Conservation (phyloP, 2,888 invertebrate species). For the Eilema caniola region DNA sequence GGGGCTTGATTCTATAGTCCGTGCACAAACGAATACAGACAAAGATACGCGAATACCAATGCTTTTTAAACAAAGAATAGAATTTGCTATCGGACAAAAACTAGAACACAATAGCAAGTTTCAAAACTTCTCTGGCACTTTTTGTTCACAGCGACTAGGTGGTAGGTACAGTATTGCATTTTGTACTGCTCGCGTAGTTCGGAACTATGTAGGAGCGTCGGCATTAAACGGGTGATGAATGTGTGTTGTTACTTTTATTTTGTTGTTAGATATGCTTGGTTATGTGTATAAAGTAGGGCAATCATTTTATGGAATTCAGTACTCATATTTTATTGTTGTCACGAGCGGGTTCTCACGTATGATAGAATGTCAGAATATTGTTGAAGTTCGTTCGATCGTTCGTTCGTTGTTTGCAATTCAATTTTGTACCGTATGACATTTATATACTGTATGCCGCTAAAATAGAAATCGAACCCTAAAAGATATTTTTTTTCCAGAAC, state of each 20-base stretch:
- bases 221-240: constrained; percentile 40
- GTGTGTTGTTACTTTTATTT: constrained; percentile 24
- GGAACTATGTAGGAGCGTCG: constrained; percentile 39
- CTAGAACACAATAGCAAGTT: constrained; percentile 50
- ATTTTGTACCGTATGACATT: neutral
- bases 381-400: too few relatives aligned
- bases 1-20: neutral
- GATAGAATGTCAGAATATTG: neutral
- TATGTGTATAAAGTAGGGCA: neutral
- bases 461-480: too few relatives aligned
- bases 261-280: constrained; percentile 1
- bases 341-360: neutral
- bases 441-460: neutral
- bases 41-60: constrained; percentile 29
- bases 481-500: too few relatives aligned
- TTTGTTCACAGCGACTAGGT: constrained; percentile 25
- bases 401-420: neutral
- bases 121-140: constrained; percentile 42
- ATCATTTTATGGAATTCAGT: neutral
- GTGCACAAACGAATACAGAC: neutral
- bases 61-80: constrained; percentile 40
- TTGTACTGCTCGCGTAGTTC: constrained; percentile 43
- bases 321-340: neutral
- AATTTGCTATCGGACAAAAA: constrained; percentile 43
- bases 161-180: constrained; percentile 41